Evolutionary conservation across 2,797 vertebrate species (phyloP).

Genomic region (Coendou prehensilis): DNA sequence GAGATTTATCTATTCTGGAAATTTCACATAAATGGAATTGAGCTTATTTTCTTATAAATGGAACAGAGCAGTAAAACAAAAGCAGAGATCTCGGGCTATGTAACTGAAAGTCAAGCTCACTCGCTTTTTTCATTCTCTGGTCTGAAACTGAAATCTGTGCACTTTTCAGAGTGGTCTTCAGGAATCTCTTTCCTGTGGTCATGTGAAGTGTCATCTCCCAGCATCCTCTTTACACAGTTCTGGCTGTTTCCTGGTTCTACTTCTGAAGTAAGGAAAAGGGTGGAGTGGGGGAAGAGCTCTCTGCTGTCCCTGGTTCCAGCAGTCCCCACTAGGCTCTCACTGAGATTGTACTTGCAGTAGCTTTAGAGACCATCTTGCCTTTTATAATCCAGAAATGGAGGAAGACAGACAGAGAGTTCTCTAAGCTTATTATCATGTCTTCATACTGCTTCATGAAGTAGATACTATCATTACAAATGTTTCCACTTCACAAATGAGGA

Average conservation of each 20-base stretch:
- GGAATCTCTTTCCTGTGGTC: not conserved
- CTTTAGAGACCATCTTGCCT: not conserved
- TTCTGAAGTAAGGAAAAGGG: not conserved
- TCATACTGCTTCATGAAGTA: not conserved
- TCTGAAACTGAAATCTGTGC: not conserved
- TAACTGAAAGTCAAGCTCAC: not conserved
- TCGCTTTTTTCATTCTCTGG: not conserved
- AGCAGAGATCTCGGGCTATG: rapidly evolving
- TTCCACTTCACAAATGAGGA: not conserved
- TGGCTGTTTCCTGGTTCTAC: not conserved
- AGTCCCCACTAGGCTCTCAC: not conserved
- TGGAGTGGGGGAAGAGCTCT: not conserved
- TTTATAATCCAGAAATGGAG: not conserved
- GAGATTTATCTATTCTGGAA: not conserved
- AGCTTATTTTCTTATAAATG: not conserved
- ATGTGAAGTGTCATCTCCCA: not conserved
- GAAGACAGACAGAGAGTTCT: not conserved
- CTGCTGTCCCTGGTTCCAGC: not conserved
- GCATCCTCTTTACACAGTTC: not conserved
- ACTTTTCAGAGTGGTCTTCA: not conserved
- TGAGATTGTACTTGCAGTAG: not conserved
- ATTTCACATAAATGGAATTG: not conserved
- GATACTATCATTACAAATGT: not conserved
- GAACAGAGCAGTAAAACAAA: not conserved
- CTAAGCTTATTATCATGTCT: not conserved